Conservation (phyloP, 2,113 vertebrate species). For the Amazona vittata region DNA sequence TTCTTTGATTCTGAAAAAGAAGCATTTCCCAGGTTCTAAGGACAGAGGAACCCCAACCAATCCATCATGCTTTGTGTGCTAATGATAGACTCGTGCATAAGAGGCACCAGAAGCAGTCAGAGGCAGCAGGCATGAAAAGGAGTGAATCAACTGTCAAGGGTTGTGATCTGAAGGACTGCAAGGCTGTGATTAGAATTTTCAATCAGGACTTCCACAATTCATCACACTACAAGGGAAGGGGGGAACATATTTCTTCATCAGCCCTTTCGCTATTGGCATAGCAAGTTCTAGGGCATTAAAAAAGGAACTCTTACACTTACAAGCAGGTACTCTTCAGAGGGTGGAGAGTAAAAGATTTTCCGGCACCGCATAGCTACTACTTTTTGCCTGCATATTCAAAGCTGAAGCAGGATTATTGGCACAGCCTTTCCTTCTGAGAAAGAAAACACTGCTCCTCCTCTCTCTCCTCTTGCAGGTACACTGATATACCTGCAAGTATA, state of each 20-base stretch:
- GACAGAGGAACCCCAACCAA: conserved; percentile 67
- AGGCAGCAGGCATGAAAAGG: conserved; percentile 77
- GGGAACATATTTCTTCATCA: background rate
- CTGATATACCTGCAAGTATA: background rate
- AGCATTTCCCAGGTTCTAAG: conserved; percentile 72
- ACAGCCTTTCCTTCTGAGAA: background rate
- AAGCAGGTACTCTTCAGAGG: background rate
- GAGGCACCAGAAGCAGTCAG: conserved; percentile 63
- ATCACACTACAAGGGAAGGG: conserved; percentile 17
- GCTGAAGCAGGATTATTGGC: background rate
- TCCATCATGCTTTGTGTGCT: conserved; percentile 83
- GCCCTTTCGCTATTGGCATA: conserved; percentile 4
- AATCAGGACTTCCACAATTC: conserved; percentile 74
- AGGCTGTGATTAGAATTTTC: conserved; percentile 82
- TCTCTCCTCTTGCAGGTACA: background rate
- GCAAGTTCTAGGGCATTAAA: background rate
- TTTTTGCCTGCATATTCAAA: background rate
- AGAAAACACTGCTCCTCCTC: background rate
- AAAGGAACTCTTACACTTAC: background rate
- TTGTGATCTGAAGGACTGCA: conserved; percentile 70
- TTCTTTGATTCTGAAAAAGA: conserved; percentile 59
- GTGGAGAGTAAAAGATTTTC: background rate
- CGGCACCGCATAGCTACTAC: background rate
- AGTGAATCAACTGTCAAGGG: conserved; percentile 77
- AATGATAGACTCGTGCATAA: conserved; percentile 77